Conservation (phyloP, 2,888 invertebrate genomes). For the Spodoptera exigua region DNA sequence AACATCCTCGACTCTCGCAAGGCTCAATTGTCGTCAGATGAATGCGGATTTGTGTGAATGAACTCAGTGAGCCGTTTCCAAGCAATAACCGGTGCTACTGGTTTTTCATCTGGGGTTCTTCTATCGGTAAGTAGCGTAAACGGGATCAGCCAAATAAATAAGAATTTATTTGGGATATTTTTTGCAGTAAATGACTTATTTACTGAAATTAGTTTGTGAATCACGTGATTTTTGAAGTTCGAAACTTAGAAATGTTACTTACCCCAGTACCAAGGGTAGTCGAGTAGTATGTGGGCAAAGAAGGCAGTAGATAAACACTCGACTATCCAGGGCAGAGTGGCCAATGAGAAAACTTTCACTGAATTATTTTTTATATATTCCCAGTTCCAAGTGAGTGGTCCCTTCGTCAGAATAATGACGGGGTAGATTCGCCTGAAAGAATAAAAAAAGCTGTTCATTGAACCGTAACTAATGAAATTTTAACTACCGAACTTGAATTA, state of each 20-base stretch:
- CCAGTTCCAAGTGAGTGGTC: conserved; percentile 86
- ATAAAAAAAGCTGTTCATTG: conserved; percentile 18
- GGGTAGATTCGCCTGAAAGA: conserved; percentile 84
- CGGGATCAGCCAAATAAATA: conserved; percentile 26
- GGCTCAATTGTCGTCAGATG: conserved; percentile 52
- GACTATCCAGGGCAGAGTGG: conserved; percentile 84
- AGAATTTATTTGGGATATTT: conserved; percentile 19
- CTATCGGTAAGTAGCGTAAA: conserved; percentile 24
- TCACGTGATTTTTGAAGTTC: conserved; percentile 21
- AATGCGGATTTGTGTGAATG: conserved; percentile 57
- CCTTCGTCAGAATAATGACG: conserved; percentile 85
- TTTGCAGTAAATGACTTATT: conserved; percentile 4
- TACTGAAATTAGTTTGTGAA: conserved; percentile 8
- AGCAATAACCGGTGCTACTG: conserved; percentile 48
- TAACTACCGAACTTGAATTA: neutral
- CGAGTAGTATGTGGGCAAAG: conserved; percentile 80
- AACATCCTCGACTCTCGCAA: conserved; percentile 42
- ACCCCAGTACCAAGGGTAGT: conserved; percentile 88
- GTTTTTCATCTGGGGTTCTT: conserved; percentile 41
- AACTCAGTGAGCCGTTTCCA: conserved; percentile 49
- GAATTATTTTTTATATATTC: conserved; percentile 85
- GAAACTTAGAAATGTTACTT: conserved; percentile 62
- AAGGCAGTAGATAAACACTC: conserved; percentile 84
- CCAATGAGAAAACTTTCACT: conserved; percentile 85
- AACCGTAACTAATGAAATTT: conserved; percentile 4